A percentile compares a stretch with the other conserved stretches of the same genome.
Evolutionary conservation across 2,797 vertebrate species (phyloP).

Genomic region (Kryptopterus vitreolus): DNA sequence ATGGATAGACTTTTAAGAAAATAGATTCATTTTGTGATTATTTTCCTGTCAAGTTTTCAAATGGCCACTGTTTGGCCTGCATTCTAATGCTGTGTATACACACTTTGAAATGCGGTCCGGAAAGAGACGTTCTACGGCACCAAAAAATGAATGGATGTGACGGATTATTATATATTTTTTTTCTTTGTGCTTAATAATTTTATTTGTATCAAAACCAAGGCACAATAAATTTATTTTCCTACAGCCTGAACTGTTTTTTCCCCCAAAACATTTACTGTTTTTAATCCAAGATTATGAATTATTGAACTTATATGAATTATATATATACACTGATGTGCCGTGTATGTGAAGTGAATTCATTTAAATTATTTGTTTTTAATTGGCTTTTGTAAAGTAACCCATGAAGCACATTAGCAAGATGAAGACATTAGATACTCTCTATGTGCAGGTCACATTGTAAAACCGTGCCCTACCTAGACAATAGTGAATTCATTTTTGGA

Average conservation of each 20-base stretch:
- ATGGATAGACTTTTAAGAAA: conserved; percentile 49
- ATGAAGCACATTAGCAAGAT: conserved; percentile 4
- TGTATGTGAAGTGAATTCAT: neutral
- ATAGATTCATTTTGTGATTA: conserved; percentile 47
- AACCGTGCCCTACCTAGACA: neutral
- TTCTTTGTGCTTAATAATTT: conserved; percentile 31
- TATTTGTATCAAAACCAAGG: conserved; percentile 37
- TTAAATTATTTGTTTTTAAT: neutral
- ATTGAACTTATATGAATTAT: neutral
- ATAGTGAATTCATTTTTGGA: neutral
- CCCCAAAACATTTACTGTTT: conserved; percentile 7
- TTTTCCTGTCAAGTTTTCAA: conserved; percentile 55
- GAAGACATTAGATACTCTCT: conserved; percentile 4
- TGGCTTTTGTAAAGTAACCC: neutral
- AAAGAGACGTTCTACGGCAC: conserved; percentile 9
- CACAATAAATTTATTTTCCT: neutral
- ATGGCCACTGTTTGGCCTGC: conserved; percentile 48
- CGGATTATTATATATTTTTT: too few relatives aligned
- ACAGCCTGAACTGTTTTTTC: neutral
- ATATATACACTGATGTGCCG: neutral
- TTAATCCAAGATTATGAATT: conserved; percentile 19
- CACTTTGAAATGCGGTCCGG: conserved; percentile 26
- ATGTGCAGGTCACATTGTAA: neutral
- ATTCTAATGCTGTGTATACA: conserved; percentile 37
- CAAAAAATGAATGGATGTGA: conserved; percentile 27